Evolutionary conservation across 2,797 vertebrate genomes (phyloP).

Genomic region (Emydoidea blandingii): DNA sequence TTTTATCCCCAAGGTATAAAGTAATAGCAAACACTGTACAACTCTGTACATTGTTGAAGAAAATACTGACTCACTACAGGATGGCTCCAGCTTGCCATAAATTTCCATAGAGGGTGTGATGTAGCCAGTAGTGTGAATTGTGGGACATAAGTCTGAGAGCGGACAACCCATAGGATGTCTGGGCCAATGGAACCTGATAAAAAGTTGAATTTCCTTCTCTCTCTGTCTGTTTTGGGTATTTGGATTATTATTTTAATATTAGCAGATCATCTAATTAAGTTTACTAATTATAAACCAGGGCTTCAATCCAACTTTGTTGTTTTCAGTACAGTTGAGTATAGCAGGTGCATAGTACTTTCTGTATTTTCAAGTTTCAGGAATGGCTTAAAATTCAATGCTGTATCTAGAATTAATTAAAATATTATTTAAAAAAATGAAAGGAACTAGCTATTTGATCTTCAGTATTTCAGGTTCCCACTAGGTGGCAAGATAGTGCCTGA

Average conservation of each 20-base stretch:
- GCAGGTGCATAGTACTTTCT: background rate
- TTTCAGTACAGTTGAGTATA: constrained; percentile 16
- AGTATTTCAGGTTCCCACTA: background rate
- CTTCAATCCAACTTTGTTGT: constrained; percentile 10
- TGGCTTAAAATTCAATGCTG: background rate
- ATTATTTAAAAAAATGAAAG: background rate
- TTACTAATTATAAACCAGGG: background rate
- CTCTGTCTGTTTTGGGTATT: background rate
- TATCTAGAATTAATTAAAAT: constrained; percentile 16
- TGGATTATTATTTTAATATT: background rate
- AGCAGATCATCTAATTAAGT: background rate
- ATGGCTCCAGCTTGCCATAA: background rate
- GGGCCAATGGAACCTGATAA: background rate
- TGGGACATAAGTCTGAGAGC: background rate
- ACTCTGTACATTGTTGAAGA: background rate
- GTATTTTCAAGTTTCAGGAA: background rate
- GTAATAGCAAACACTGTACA: background rate
- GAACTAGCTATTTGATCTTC: background rate
- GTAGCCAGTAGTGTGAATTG: background rate
- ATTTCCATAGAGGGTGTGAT: background rate
- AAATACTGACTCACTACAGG: background rate
- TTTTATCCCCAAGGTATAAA: background rate
- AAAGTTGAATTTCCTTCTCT: background rate
- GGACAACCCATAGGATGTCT: background rate
- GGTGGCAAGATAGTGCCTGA: constrained; percentile 24